Conservation (phyloP, 2,888 invertebrate species). For the Criorhina ranunculi region DNA sequence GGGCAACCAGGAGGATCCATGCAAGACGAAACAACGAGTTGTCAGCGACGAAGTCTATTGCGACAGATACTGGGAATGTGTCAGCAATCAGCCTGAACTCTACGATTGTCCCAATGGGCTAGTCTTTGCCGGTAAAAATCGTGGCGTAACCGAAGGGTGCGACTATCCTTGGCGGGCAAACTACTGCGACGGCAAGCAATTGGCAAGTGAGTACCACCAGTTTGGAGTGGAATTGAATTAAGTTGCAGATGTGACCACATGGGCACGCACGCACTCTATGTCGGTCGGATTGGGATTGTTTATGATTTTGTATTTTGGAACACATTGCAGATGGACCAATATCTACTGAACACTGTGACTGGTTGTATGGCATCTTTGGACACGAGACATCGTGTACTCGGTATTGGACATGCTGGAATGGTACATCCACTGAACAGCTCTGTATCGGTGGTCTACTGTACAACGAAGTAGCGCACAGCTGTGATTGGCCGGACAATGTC, state of each 20-base stretch:
- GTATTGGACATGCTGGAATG: constrained; percentile 98
- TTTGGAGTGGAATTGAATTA: constrained; percentile 55
- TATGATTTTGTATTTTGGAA: constrained; percentile 69
- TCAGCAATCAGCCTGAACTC: constrained; percentile 91
- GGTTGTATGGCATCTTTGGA: constrained; percentile 96
- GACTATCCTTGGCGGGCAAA: constrained; percentile 96
- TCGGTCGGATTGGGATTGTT: constrained; percentile 43
- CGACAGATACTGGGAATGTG: constrained; percentile 92
- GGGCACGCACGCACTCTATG: constrained; percentile 19
- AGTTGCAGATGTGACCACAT: constrained; percentile 59
- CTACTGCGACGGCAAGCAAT: constrained; percentile 93
- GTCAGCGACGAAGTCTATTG: constrained; percentile 93
- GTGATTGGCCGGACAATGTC: constrained; percentile 97
- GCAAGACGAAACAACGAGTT: constrained; percentile 91
- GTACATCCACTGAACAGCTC: constrained; percentile 95
- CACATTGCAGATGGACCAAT: constrained; percentile 90
- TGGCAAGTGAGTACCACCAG: constrained; percentile 87
- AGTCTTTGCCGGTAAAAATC: constrained; percentile 94
- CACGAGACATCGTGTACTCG: constrained; percentile 97
- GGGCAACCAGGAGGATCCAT: constrained; percentile 89
- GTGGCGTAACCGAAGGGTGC: constrained; percentile 95
- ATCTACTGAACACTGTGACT: constrained; percentile 94
- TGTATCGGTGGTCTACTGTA: constrained; percentile 96
- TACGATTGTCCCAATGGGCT: constrained; percentile 96
- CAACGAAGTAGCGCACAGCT: constrained; percentile 95